Conservation (phyloP, 2,888 invertebrate species). For the Sinohyriopsis cumingii region DNA sequence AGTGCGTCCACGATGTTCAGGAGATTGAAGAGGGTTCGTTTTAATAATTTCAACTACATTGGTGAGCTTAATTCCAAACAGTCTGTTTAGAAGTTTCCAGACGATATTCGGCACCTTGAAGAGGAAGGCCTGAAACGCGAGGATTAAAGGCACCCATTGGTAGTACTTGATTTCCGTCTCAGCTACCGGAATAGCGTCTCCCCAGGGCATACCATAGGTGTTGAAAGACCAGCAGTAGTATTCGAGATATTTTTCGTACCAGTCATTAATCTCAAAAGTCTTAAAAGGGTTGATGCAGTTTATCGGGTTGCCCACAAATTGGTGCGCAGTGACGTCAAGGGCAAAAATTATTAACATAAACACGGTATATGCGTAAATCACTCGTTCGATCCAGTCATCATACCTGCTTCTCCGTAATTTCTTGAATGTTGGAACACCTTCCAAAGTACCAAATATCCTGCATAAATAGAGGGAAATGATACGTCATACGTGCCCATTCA, state of each 20-base stretch:
- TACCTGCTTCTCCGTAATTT: slow-evolving; percentile 50
- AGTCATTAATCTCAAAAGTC: slow-evolving; percentile 39
- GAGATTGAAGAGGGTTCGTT: slow-evolving; percentile 52
- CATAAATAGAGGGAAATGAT: slow-evolving; percentile 1
- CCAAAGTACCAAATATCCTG: slow-evolving; percentile 22
- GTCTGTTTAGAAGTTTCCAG: slow-evolving; percentile 51
- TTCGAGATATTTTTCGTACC: slow-evolving; percentile 52
- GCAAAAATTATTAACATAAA: slow-evolving; percentile 56
- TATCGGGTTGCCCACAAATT: slow-evolving; percentile 59
- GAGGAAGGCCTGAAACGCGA: slow-evolving; percentile 52
- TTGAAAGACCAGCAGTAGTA: slow-evolving; percentile 55
- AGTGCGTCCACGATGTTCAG: slow-evolving; percentile 50
- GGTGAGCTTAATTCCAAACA: slow-evolving; percentile 57
- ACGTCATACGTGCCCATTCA: background rate
- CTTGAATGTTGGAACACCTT: slow-evolving; percentile 43
- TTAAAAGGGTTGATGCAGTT: slow-evolving; percentile 55
- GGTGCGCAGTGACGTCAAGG: slow-evolving; percentile 50
- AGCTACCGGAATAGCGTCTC: slow-evolving; percentile 41
- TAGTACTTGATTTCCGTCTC: slow-evolving; percentile 53
- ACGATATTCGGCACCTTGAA: slow-evolving; percentile 55
- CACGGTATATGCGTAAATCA: slow-evolving; percentile 53
- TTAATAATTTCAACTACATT: slow-evolving; percentile 58
- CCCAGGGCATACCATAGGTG: slow-evolving; percentile 50
- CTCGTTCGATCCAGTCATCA: slow-evolving; percentile 55
- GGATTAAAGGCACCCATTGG: slow-evolving; percentile 57